These are phyloP conservation scores for Spodoptera littoralis DNA, from an alignment of 2,888 invertebrate species.

Conservation along the genomic window DNA sequence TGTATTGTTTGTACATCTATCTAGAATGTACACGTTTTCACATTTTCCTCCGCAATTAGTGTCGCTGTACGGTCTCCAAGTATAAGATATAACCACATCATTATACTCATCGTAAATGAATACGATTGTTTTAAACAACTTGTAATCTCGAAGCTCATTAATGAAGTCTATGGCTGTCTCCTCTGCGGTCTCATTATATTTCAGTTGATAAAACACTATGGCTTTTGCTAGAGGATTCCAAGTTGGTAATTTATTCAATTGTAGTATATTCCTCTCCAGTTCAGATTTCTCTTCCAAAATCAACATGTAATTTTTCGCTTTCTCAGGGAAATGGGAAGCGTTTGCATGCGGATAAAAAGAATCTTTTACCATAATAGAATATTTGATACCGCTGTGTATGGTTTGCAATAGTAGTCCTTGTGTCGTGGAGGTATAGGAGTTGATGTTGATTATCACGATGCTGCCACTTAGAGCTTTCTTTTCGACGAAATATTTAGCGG, in stretches of 20 bases:
- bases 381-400: conserved; percentile 82
- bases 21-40: conserved; percentile 78
- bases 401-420: conserved; percentile 80
- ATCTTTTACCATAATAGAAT: conserved; percentile 87
- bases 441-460: conserved; percentile 85
- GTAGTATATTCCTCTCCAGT: conserved; percentile 80
- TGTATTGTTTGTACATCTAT: conserved; percentile 74
- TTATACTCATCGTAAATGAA: conserved; percentile 74
- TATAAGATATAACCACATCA: conserved; percentile 77
- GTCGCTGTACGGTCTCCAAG: conserved; percentile 83
- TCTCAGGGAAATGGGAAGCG: conserved; percentile 87
- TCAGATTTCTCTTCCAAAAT: conserved; percentile 85
- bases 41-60: conserved; percentile 82
- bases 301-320: conserved; percentile 88
- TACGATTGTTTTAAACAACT: conserved; percentile 80
- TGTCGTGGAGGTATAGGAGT: conserved; percentile 80
- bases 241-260: conserved; percentile 83
- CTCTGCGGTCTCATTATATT: conserved; percentile 68
- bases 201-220: conserved; percentile 80
- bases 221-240: conserved; percentile 87
- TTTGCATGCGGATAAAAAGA: conserved; percentile 84
- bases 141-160: conserved; percentile 77
- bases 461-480: conserved; percentile 85
- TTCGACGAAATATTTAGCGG: conserved; percentile 86
- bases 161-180: conserved; percentile 76